Conservation (phyloP, 2,888 invertebrate genomes). For the Schrankia costaestrigalis region DNA sequence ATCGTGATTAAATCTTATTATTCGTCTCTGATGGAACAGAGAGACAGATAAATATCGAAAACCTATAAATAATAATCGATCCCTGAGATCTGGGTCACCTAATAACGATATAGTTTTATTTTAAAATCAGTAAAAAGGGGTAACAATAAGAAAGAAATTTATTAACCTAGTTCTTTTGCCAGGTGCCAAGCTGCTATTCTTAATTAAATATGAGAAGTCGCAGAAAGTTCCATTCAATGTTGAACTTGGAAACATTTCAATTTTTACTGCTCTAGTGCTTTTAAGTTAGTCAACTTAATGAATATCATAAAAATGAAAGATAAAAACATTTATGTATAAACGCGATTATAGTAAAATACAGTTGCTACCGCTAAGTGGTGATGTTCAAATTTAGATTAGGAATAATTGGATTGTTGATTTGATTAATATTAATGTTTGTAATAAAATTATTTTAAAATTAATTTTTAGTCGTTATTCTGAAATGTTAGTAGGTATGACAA, state of each 20-base stretch:
- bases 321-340: no score
- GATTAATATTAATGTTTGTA: no score
- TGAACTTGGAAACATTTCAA: constrained; percentile 25
- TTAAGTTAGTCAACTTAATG: no score
- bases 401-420: no score
- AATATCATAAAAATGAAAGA: no score
- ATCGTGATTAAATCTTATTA: constrained; percentile 14
- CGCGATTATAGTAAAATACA: no score
- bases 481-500: no score
- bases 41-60: background rate
- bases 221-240: constrained; percentile 22
- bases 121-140: constrained; percentile 13
- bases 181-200: constrained; percentile 36
- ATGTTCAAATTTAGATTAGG: no score
- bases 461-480: no score
- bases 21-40: constrained; percentile 5
- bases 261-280: constrained; percentile 21
- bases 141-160: constrained; percentile 27
- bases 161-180: constrained; percentile 35
- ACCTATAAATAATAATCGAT: constrained; percentile 14
- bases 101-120: constrained; percentile 14
- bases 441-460: no score
- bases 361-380: no score
- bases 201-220: constrained; percentile 38
- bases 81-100: constrained; percentile 15